Base-by-base conservation (phyloP, 2,888 invertebrate genomes). In the Acronicta leporina region DNA sequence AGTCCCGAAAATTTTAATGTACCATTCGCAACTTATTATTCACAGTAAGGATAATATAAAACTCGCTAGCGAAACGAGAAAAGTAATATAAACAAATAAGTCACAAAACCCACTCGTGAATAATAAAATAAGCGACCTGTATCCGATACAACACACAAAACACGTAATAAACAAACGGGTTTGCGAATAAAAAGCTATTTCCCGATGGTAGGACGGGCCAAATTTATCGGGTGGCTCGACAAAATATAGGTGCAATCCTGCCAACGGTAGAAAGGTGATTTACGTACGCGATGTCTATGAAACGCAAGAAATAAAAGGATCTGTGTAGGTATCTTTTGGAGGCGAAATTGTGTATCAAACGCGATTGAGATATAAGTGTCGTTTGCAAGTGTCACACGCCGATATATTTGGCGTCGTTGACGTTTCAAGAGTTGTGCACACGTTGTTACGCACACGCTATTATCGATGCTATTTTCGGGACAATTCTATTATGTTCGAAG, bases 121-220 rank as follows among this genome's bases (percentile, higher is more conserved):
- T 83, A 83, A 82, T 81, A 81, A 82, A 83, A 80, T 75, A 79
- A 77, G 77, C 76, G 81, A 75, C 73, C 71, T 75, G 77, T 81
- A 75, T 75, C 71, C 65, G 68, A 80, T 78, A 80, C 75, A 74
- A 71, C 76, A 77, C 77, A 75, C 72, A 77, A 77, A 77, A 77
- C 83, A 82, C 82, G 83, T 84, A 85, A 88, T 85, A 88, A 87
- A 88, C 86, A 84, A 87, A 84, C 82, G 80, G 77, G 76, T 80
- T 82, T 79, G 81, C 82, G 84, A 88, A 90, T 90, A 90, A 90
- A 90, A 90, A 85, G 87, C 85, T 84, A 88, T 88, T 88, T 85
- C 85, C 84, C 82, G 86, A 83, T 87, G 84, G 86, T 74, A 58
- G 79, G 79, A 77, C 80, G 79, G 75, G 75, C 78, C 77, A 84